A percentile compares a stretch with the other conserved stretches of the same genome.
Evolutionary conservation across 53 echinoderm and acorn worm species (phyloP).

Genomic region (Zoroaster sp.): DNA sequence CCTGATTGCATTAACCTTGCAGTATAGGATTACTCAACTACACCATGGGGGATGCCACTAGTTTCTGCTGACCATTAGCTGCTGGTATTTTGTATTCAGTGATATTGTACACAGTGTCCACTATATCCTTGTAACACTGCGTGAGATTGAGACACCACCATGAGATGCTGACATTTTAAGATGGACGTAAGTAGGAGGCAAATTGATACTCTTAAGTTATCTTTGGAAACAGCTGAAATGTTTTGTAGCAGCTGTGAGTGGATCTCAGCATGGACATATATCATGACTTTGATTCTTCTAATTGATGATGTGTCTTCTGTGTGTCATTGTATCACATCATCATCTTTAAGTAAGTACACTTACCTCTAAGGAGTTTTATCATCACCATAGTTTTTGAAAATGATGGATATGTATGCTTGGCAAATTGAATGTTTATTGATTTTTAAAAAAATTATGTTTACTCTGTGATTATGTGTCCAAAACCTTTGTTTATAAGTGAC

Average conservation of each 20-base stretch:
- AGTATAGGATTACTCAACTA: not conserved
- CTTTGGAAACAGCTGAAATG: not conserved
- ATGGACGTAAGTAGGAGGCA: not conserved
- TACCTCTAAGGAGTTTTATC: not conserved
- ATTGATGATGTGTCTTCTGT: not conserved
- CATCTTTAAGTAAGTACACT: not conserved
- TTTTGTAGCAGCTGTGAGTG: not conserved
- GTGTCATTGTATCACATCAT: not conserved
- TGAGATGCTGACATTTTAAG: not conserved
- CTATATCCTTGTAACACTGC: not conserved
- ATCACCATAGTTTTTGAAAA: too few species aligned
- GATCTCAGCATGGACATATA: not conserved
- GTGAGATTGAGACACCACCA: not conserved
- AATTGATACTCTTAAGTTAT: not conserved
- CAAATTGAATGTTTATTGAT: too few species aligned
- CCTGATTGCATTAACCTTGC: constrained; percentile 19
- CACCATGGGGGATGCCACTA: not conserved
- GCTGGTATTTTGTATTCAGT: not conserved
- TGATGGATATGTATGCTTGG: too few species aligned
- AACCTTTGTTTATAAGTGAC: too few species aligned
- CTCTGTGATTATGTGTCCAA: too few species aligned
- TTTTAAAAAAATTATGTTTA: too few species aligned
- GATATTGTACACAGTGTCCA: not conserved
- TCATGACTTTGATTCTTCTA: not conserved
- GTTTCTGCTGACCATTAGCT: not conserved